These are phyloP conservation scores for Hydropsyche tenuis DNA, from an alignment of 1,140 invertebrate species.

Conservation along the genomic window DNA sequence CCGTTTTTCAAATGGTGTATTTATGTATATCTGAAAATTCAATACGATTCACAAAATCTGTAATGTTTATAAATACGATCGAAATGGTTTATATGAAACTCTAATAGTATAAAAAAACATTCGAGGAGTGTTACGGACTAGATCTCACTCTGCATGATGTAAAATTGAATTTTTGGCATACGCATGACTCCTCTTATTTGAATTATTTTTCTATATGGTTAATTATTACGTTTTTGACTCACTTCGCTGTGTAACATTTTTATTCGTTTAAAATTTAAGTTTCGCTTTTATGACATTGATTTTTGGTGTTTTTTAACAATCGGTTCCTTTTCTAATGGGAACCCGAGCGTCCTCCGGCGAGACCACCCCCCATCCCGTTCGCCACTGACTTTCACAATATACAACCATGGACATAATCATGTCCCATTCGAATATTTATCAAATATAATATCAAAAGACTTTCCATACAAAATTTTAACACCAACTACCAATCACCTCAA, in stretches of 20 bases:
- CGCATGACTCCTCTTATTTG: slow-evolving; percentile 43
- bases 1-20: too few species aligned
- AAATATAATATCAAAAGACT: too few species aligned
- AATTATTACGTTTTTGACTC: slow-evolving; percentile 42
- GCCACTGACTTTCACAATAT: too few species aligned
- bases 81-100: too few species aligned
- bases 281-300: slow-evolving; percentile 40
- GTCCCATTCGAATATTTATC: too few species aligned
- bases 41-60: too few species aligned
- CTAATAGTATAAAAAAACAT: neutral
- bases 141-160: slow-evolving; percentile 43
- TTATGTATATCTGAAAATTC: too few species aligned
- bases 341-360: neutral
- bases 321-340: slow-evolving; percentile 18
- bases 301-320: slow-evolving; percentile 28
- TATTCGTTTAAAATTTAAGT: slow-evolving; percentile 38
- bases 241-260: slow-evolving; percentile 42
- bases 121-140: slow-evolving; percentile 32
- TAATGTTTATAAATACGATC: too few species aligned
- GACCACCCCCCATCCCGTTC: neutral
- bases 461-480: too few species aligned
- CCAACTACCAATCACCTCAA: too few species aligned
- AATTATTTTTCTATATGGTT: slow-evolving; percentile 38
- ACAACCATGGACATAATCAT: too few species aligned
- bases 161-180: slow-evolving; percentile 42